Percentiles rank a stretch among this genome's conserved stretches.
Evolutionary conservation across 30 jellyfish, hydroid and myxozoan species (phyloP).

Genomic region (Turritopsis rubra): DNA sequence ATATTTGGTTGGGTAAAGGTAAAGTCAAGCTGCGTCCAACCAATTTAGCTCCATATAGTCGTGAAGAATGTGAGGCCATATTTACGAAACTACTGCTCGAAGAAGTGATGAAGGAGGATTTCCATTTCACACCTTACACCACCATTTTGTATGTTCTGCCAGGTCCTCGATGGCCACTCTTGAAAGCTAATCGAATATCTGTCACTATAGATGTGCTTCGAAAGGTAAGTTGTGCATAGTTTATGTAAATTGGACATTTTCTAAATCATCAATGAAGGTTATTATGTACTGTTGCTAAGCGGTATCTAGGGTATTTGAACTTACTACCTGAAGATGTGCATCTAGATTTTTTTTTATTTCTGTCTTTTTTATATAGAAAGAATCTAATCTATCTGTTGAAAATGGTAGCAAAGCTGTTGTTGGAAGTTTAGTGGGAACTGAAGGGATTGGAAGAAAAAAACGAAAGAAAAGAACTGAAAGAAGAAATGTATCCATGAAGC

Average conservation of each 20-base stretch:
- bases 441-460: neutral
- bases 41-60: neutral
- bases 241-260: neutral
- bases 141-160: slow-evolving; percentile 56
- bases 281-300: no score
- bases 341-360: no score
- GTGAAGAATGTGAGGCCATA: slow-evolving; percentile 40
- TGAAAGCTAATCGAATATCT: slow-evolving; percentile 14
- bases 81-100: slow-evolving; percentile 46
- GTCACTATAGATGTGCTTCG: neutral
- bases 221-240: neutral
- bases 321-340: no score
- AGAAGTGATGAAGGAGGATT: slow-evolving; percentile 61
- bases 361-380: neutral
- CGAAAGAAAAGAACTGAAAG: neutral
- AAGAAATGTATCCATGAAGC: no score
- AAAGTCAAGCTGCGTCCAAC: slow-evolving; percentile 32
- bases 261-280: no score
- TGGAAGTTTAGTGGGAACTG: neutral
- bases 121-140: slow-evolving; percentile 76
- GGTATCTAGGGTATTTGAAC: no score
- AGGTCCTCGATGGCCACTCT: slow-evolving; percentile 41
- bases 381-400: neutral
- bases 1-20: slow-evolving; percentile 79
- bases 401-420: neutral